A percentile compares a stretch with the other conserved stretches of the same genome.
Conservation (phyloP, 2,113 vertebrate genomes). For the Halcyon malimbica region DNA sequence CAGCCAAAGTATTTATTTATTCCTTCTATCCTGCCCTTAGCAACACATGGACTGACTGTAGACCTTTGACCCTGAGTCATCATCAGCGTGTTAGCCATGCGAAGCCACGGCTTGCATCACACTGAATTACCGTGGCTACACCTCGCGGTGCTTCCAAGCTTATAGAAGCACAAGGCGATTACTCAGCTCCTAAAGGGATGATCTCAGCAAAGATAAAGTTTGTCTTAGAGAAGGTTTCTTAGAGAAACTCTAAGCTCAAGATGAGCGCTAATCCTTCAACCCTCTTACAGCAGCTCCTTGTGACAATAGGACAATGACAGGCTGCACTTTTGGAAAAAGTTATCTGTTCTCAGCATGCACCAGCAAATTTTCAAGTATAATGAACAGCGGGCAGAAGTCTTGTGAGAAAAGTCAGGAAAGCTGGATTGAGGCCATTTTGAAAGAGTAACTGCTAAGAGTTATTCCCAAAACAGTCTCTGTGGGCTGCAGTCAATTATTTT, state of each 20-base stretch:
- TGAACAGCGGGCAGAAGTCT: not conserved
- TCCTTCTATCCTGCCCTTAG: not conserved
- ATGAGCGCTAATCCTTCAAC: conserved; percentile 8
- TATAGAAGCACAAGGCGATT: not conserved
- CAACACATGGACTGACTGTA: not conserved
- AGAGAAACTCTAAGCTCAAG: conserved; percentile 10
- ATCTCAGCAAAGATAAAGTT: conserved; percentile 54
- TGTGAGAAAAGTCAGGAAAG: not conserved
- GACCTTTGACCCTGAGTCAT: not conserved
- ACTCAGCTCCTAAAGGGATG: conserved; percentile 30
- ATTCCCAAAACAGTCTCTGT: conserved; percentile 16
- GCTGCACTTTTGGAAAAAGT: not conserved
- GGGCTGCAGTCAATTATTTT: conserved; percentile 33
- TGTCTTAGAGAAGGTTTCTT: conserved; percentile 26
- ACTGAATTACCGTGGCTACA: not conserved
- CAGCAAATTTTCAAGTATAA: conserved; percentile 18
- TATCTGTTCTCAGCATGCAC: not conserved
- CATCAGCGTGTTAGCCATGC: not conserved
- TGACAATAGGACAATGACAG: conserved; percentile 8
- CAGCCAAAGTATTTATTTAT: not conserved
- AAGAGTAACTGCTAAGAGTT: not conserved
- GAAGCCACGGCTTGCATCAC: not conserved
- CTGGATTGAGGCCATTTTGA: conserved; percentile 25
- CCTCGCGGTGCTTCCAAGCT: not conserved
- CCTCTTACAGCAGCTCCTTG: conserved; percentile 19